These are phyloP conservation scores for Drosophila melanogaster DNA, from an alignment of 1,140 invertebrate genomes.

Conservation along the genomic window Release_6_plus_ISO1_MT NT_037436.4:9876001-9876500, in stretches of 20 bases:
- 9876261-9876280: slow-evolving; percentile 73
- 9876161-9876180: slow-evolving; percentile 22
- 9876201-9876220: slow-evolving; percentile 81
- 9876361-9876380: slow-evolving; percentile 47
- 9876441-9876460: slow-evolving; percentile 65
- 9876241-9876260: slow-evolving; percentile 35
- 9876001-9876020: slow-evolving; percentile 46
- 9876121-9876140: slow-evolving; percentile 82
- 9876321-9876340: slow-evolving; percentile 3
- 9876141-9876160: slow-evolving; percentile 66
- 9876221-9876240: slow-evolving; percentile 39
- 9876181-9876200: slow-evolving; percentile 58
- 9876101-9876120: slow-evolving; percentile 66
- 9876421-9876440: slow-evolving; percentile 56
- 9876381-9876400: slow-evolving; percentile 17
- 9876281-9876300: slow-evolving; percentile 67
- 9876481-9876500: slow-evolving; percentile 44
- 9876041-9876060: slow-evolving; percentile 53
- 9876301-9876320: slow-evolving; percentile 57
- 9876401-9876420: slow-evolving; percentile 50
- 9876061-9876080: slow-evolving; percentile 60
- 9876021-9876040: slow-evolving; percentile 77
- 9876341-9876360: slow-evolving; percentile 49
- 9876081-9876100: slow-evolving; percentile 80
- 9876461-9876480: slow-evolving; percentile 71